Base-by-base conservation (phyloP, 2,113 vertebrate species). In the Tiliqua scincoides region DNA sequence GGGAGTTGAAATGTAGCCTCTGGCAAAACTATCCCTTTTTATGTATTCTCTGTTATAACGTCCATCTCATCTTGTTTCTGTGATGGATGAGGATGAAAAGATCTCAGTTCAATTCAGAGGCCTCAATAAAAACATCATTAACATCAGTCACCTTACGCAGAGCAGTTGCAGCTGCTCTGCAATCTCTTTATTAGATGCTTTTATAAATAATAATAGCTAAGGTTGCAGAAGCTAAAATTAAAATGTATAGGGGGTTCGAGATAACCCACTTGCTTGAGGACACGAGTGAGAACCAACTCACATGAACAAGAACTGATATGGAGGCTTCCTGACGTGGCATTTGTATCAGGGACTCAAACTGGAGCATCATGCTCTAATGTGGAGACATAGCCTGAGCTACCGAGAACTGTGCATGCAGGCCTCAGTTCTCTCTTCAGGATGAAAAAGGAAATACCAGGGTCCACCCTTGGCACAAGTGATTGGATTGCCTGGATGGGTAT, bases 71-170 rank as follows among this genome's bases (percentile, higher is more conserved):
- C 84, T 90, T 61, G 85, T 89, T 76, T 86, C 23, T 1, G 0
- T 82, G 70, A 89, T 70, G 84, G 70, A 84, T 88, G 72, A 88
- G 52, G 63, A 83, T 6, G 2, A 89, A 89, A 93, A 87, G 76
- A 82, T 35, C 54, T 84, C 76, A 87, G 75, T 25, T 89, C 75
- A 25, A 57, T 89, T 82, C 65, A 57, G 63, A 88, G 78, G 72
- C 61, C 65, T 87, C 86, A 93, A 70, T 61, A 87, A 88, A 90
- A 91, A 85, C 30, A 67, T 86, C 70, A 84, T 84, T 88, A 89
- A 91, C 62, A 90, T 91, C 20, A 85, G 87, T 88, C 84, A 91
- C 82, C 85, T 93, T 84, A 54, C 78, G 89, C 72, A 89, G 72
- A 75, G 85, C 48, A 12, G 8, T 79, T 93, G 61, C 92, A 93